Percentiles rank a stretch among this genome's conserved stretches.
Conservation (phyloP, 64 coral and sea anemone species). For the Pachyseris speciosa region DNA sequence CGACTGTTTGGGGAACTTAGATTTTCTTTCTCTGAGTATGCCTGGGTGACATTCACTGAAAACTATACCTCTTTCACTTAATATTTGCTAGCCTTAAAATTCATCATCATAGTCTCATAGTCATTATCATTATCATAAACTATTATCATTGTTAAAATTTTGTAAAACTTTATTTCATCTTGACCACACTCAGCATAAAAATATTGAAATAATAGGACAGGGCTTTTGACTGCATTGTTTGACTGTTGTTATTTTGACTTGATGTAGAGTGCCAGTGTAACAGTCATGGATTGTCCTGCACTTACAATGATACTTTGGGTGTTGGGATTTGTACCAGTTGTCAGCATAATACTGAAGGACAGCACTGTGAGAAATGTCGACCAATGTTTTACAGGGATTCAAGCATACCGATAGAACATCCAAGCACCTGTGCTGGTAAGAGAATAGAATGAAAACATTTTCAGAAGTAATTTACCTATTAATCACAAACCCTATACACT, state of each 20-base stretch:
- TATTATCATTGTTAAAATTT: too few species aligned
- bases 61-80: too few species aligned
- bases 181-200: not conserved
- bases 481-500: too few species aligned
- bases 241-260: not conserved
- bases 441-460: not conserved
- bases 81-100: too few species aligned
- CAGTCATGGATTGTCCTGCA: constrained; percentile 73
- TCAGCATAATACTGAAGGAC: constrained; percentile 74
- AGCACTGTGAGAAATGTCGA: constrained; percentile 71
- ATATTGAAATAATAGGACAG: not conserved
- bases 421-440: constrained; percentile 73
- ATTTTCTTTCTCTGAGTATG: too few species aligned
- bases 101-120: too few species aligned
- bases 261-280: constrained; percentile 83
- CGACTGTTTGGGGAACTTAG: too few species aligned
- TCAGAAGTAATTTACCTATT: too few species aligned
- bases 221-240: not conserved
- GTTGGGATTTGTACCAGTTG: constrained; percentile 69
- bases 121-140: too few species aligned
- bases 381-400: constrained; percentile 79
- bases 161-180: too few species aligned
- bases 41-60: too few species aligned
- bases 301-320: constrained; percentile 77
- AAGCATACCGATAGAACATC: constrained; percentile 45